Conservation (phyloP, 2,797 vertebrate species). For the Morus bassanus region DNA sequence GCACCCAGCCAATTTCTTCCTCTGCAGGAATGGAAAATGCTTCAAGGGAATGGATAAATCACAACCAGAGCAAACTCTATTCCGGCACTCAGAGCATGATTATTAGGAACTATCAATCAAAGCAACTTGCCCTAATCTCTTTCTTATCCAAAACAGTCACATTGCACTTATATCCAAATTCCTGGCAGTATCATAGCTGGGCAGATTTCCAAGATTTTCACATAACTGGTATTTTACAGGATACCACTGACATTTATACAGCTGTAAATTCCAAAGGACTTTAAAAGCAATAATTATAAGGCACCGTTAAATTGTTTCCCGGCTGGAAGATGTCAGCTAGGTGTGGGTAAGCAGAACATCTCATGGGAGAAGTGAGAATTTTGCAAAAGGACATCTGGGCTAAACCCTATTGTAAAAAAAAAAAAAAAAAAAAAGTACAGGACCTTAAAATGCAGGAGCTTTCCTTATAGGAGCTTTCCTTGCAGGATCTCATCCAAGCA, state of each 20-base stretch:
- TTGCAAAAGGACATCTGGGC: background rate
- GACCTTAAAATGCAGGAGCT: background rate
- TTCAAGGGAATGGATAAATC: background rate
- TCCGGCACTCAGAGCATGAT: rapidly evolving
- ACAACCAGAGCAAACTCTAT: background rate
- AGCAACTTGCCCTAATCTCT: background rate
- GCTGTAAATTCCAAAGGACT: background rate
- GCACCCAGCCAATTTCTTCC: background rate
- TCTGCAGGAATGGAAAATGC: background rate
- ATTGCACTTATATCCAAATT: background rate
- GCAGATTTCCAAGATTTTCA: background rate
- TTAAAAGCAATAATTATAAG: background rate
- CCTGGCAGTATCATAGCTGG: background rate
- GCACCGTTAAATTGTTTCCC: background rate
- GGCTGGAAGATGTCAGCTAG: background rate
- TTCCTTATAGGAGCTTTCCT: background rate
- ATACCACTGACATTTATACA: background rate
- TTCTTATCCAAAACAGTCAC: background rate
- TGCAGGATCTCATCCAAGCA: background rate
- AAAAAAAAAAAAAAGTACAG: background rate
- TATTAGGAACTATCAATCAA: background rate
- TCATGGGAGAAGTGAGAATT: background rate
- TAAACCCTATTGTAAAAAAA: background rate
- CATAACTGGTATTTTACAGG: background rate
- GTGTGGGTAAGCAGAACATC: background rate